Evolutionary conservation across 2,888 invertebrate genomes (phyloP).

Genomic region (Netelia virgata): DNA sequence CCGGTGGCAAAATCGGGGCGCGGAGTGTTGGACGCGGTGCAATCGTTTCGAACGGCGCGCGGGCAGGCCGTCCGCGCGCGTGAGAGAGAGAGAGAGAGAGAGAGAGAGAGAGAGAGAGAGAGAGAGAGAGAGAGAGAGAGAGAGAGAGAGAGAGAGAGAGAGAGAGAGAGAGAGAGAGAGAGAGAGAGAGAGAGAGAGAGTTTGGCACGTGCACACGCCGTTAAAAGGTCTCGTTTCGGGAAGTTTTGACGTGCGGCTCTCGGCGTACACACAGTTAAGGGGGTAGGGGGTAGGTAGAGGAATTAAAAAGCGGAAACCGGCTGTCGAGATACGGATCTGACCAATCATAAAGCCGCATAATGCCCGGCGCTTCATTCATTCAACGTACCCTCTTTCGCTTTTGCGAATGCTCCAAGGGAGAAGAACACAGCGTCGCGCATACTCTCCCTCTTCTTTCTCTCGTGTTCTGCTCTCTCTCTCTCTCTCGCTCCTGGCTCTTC

Average conservation of each 20-base stretch:
- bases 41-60: constrained; percentile 29
- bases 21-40: constrained; percentile 54
- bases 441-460: constrained; percentile 67
- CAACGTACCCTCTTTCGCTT: constrained; percentile 63
- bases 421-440: constrained; percentile 55
- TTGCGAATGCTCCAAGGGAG: constrained; percentile 35
- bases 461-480: constrained; percentile 42
- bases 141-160: too few species aligned
- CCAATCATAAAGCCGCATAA: constrained; percentile 85
- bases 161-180: background rate
- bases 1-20: constrained; percentile 49
- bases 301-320: constrained; percentile 84
- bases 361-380: constrained; percentile 82
- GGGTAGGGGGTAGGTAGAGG: constrained; percentile 49
- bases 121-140: background rate
- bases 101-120: too few species aligned
- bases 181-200: constrained; percentile 41
- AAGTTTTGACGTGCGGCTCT: constrained; percentile 81
- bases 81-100: too few species aligned
- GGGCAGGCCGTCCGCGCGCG: too few species aligned
- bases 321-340: constrained; percentile 85
- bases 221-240: constrained; percentile 81
- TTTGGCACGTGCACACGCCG: constrained; percentile 83
- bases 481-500: constrained; percentile 51
- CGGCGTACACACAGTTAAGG: constrained; percentile 35